Conservation (phyloP, 2,113 vertebrate species). For the Xiphophorus maculatus region DNA sequence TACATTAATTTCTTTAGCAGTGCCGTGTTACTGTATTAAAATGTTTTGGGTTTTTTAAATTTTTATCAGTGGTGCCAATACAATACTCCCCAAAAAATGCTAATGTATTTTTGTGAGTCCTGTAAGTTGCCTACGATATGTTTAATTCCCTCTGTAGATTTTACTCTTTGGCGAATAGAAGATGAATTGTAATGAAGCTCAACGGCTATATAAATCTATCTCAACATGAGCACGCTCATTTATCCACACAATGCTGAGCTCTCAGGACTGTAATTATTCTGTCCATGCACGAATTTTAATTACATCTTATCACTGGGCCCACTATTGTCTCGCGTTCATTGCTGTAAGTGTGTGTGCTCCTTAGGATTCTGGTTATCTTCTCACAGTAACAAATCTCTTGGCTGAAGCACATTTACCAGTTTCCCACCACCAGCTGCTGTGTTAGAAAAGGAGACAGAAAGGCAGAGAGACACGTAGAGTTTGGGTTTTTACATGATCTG, state of each 20-base stretch:
- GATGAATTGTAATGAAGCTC: slow-evolving; percentile 13
- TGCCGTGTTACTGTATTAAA: neutral
- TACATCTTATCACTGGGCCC: slow-evolving; percentile 40
- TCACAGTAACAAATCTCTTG: slow-evolving; percentile 56
- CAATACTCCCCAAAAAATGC: too few species aligned
- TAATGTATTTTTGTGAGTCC: neutral
- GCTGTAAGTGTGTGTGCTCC: slow-evolving; percentile 21
- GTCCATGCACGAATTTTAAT: slow-evolving; percentile 62
- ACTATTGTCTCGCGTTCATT: slow-evolving; percentile 30
- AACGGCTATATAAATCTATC: slow-evolving; percentile 10
- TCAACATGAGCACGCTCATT: slow-evolving; percentile 21
- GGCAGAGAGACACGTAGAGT: slow-evolving; percentile 17
- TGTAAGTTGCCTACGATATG: neutral
- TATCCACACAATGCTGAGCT: slow-evolving; percentile 26
- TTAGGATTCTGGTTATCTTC: slow-evolving; percentile 46
- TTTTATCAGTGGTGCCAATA: too few species aligned
- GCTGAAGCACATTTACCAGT: slow-evolving; percentile 50
- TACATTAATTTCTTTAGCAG: too few species aligned
- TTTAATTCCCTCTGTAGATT: neutral
- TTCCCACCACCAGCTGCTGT: slow-evolving; percentile 61
- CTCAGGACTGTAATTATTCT: slow-evolving; percentile 55
- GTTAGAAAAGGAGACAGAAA: slow-evolving; percentile 44
- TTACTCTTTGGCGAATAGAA: neutral
- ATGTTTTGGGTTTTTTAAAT: too few species aligned
- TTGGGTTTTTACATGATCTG: slow-evolving; percentile 12